Conservation (phyloP, 2,797 vertebrate species). For the Helarctos malayanus region DNA sequence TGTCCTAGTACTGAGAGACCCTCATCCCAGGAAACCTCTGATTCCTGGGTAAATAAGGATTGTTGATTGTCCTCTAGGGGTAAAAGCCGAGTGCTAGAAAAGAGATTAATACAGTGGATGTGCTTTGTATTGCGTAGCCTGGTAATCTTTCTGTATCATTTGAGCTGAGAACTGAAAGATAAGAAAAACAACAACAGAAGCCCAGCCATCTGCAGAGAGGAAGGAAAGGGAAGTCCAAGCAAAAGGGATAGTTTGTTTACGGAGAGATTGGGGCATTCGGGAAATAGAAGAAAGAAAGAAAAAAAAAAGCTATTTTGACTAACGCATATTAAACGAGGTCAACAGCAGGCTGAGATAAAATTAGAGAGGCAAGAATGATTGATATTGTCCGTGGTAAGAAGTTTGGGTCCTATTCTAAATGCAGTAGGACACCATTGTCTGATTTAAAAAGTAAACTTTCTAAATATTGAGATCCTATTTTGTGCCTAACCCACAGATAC, state of each 20-base stretch:
- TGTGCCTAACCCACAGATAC: not conserved
- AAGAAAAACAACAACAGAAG: not conserved
- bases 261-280: not conserved
- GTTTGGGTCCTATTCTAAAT: not conserved
- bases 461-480: not conserved
- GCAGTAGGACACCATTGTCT: not conserved
- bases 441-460: constrained; percentile 14
- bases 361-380: not conserved
- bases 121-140: not conserved
- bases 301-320: not conserved
- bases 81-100: not conserved
- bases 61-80: not conserved
- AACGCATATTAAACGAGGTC: not conserved
- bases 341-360: not conserved
- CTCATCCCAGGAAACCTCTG: not conserved
- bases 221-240: not conserved
- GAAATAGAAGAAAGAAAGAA: not conserved
- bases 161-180: not conserved
- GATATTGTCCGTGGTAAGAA: not conserved
- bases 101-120: not conserved
- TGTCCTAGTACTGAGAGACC: not conserved
- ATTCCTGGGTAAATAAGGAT: not conserved
- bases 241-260: not conserved
- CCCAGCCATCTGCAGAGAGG: not conserved
- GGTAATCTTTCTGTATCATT: not conserved